Evolutionary conservation across 1,140 invertebrate species (phyloP).

Genomic region (Pseudomyrmex pallidus): DNA sequence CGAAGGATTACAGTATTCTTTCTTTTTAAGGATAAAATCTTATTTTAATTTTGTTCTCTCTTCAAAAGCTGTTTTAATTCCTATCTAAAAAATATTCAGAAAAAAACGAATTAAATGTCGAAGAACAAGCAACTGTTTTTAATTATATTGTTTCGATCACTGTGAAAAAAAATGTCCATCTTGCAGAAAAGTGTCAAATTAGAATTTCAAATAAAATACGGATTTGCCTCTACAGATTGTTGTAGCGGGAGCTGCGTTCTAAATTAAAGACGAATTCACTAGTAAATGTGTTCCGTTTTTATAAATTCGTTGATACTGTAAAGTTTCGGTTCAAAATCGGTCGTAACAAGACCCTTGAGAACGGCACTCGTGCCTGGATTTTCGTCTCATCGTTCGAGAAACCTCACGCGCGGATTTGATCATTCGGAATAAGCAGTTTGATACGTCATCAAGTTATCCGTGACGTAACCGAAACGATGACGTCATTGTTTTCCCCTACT

Average conservation of each 20-base stretch:
- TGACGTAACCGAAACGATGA: constrained; percentile 49
- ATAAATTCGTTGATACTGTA: constrained; percentile 17
- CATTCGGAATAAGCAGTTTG: constrained; percentile 31
- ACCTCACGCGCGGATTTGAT: constrained; percentile 36
- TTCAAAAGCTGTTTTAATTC: neutral
- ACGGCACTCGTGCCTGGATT: neutral
- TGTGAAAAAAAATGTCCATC: neutral
- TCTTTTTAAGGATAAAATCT: neutral
- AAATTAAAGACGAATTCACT: neutral
- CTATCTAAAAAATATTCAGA: neutral
- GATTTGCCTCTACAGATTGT: neutral
- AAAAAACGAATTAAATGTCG: neutral
- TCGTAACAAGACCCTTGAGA: neutral
- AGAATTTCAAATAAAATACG: neutral
- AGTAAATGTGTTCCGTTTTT: constrained; percentile 8
- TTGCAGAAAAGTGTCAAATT: neutral
- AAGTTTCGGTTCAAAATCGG: constrained; percentile 22
- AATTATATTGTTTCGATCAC: neutral
- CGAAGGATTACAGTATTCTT: neutral
- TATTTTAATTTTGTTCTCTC: neutral
- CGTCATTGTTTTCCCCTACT: constrained; percentile 48
- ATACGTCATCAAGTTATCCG: constrained; percentile 56
- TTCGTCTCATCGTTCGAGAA: constrained; percentile 24
- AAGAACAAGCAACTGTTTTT: neutral
- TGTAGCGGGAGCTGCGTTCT: neutral